A percentile compares a stretch with the other conserved stretches of the same genome.
Evolutionary conservation across 1,140 invertebrate species (phyloP).

Genomic region (Nylanderia fulva): DNA sequence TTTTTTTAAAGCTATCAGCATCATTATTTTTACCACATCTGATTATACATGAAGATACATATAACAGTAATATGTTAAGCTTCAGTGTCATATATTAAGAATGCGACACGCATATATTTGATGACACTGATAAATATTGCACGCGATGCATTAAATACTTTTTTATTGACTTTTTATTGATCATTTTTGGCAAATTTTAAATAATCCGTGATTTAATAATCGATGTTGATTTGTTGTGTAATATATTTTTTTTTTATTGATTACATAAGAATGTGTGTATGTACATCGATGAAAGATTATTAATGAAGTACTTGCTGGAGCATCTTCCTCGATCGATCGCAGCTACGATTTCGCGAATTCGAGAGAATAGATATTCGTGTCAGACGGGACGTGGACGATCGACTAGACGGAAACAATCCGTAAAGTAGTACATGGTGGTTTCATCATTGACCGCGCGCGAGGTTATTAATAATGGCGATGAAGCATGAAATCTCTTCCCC

Average conservation of each 20-base stretch:
- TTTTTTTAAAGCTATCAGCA: neutral
- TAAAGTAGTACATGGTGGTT: conserved; percentile 18
- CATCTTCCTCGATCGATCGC: neutral
- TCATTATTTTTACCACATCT: neutral
- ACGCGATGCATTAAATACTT: neutral
- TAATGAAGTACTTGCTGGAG: too few species aligned
- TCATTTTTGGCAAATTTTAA: neutral
- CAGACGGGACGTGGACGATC: conserved; percentile 44
- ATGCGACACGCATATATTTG: neutral
- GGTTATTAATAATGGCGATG: conserved; percentile 54
- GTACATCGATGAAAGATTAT: neutral
- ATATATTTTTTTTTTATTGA: neutral
- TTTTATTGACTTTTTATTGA: neutral
- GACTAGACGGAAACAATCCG: conserved; percentile 42
- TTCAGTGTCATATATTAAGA: neutral
- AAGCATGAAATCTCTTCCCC: conserved; percentile 38
- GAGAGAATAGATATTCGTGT: neutral
- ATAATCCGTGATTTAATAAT: neutral
- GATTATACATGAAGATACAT: neutral
- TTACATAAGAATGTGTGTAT: neutral
- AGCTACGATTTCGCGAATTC: neutral
- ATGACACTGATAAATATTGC: neutral
- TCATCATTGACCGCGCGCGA: neutral
- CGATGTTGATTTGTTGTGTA: neutral
- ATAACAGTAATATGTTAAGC: conserved; percentile 3